Percentiles rank a stretch among this genome's conserved stretches.
Conservation (phyloP, 2,888 invertebrate genomes). For the Pemphredon lugubris region DNA sequence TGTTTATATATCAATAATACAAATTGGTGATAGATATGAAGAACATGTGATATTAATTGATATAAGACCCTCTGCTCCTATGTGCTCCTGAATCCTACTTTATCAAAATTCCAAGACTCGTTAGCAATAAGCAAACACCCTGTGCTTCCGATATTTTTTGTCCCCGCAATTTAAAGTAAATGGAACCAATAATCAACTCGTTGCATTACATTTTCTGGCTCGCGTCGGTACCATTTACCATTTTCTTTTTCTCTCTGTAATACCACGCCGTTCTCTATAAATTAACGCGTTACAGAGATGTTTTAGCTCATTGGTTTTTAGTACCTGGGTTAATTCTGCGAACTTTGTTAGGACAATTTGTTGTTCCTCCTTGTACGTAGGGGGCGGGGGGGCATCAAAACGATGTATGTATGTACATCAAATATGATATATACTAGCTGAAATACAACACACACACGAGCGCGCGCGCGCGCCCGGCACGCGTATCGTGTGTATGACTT, state of each 20-base stretch:
- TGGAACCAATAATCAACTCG: slow-evolving; percentile 12
- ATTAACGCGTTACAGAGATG: slow-evolving; percentile 35
- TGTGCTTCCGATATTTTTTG: not conserved
- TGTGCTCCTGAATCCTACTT: slow-evolving; percentile 65
- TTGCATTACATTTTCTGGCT: no score
- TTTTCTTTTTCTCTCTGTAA: slow-evolving; percentile 30
- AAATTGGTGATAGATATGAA: slow-evolving; percentile 70
- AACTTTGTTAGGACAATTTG: slow-evolving; percentile 24
- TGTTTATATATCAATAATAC: slow-evolving; percentile 72
- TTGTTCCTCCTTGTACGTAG: slow-evolving; percentile 30
- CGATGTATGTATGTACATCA: slow-evolving; percentile 30
- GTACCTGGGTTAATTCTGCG: slow-evolving; percentile 59
- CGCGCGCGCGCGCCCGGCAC: not conserved
- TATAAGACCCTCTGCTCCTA: slow-evolving; percentile 68
- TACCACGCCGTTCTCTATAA: slow-evolving; percentile 73
- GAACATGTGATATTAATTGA: slow-evolving; percentile 71
- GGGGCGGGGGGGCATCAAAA: slow-evolving; percentile 16
- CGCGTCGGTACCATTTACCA: slow-evolving; percentile 45
- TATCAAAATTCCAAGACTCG: slow-evolving; percentile 57
- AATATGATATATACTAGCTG: slow-evolving; percentile 34
- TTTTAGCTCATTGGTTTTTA: slow-evolving; percentile 36
- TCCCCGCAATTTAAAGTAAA: not conserved
- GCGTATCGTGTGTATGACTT: slow-evolving; percentile 17
- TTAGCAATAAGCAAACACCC: not conserved
- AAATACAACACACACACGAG: no score